Evolutionary conservation across 1,140 invertebrate genomes (phyloP), one percentile per base, ranked within the genome.

Genomic region (Drosophila ercepeae): DNA sequence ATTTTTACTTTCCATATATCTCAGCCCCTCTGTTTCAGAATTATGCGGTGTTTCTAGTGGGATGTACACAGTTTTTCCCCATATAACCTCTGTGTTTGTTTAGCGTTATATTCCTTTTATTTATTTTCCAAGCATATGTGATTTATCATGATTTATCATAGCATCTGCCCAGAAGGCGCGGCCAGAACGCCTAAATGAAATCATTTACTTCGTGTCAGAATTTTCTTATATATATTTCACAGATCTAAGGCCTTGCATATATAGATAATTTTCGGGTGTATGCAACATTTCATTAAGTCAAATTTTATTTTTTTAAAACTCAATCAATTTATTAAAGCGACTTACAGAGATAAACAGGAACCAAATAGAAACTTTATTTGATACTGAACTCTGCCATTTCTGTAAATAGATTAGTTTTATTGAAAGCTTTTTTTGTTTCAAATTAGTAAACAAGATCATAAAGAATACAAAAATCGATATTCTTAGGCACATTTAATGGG

Each of bases 71-170:
- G 14, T 39, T 39, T 65, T 48, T 58, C 16, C 59, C 60, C 18
- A 45, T 57, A 58, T 55, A 29, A 27, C 51, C 41, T 48, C 21
- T 21, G 39, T 81, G 61, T 59, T 77, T 69, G 55, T 68, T 74
- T 58, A 74, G 64, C 65, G 49, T 57, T 61, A 25, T 32, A 70
- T 52, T 54, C 29, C 44, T 64, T 39, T 59, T 67, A 74, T 77
- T 61, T 73, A 63, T 73, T 68, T 74, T 58, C 23, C 46, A 64
- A 69, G 64, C 70, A 70, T 59, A 49, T 78, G 51, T 86, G 73
- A 88, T 86, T 88, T 77, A 86, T 81, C 46, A 60, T 88, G 82
- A 86, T 67, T 74, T 88, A 82, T 86, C 60, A 39, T 49, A 46
- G 46, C 76, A 77, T 88, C 60, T 64, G 81, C 49, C 25, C 54